Conservation (phyloP, 2,113 vertebrate genomes). For the Cryptotis parvus region DNA sequence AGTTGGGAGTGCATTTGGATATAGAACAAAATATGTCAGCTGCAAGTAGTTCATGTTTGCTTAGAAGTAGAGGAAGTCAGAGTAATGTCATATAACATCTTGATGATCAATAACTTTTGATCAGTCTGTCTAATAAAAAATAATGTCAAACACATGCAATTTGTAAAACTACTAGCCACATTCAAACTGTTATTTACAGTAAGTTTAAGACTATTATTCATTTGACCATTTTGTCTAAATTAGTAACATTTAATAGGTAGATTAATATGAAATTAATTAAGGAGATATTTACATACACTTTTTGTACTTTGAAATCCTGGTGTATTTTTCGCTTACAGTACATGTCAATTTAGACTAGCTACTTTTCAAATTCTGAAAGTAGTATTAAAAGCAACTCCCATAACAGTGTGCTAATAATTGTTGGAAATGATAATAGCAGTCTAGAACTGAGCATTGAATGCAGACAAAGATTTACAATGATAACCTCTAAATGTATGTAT, state of each 20-base stretch:
- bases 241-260: background rate
- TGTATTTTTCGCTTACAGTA: background rate
- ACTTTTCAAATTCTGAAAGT: background rate
- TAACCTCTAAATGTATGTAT: no score
- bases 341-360: background rate
- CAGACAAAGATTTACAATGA: no score
- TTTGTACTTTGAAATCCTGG: background rate
- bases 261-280: slow-evolving; percentile 33
- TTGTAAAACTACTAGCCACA: slow-evolving; percentile 6
- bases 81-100: background rate
- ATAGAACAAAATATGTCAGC: background rate
- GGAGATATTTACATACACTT: background rate
- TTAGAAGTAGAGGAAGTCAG: background rate
- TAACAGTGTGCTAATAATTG: no score
- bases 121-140: background rate
- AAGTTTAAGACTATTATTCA: background rate
- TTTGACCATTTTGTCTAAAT: slow-evolving; percentile 2
- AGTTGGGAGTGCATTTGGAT: background rate
- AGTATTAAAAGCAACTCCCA: background rate
- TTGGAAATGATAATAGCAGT: no score
- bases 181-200: background rate
- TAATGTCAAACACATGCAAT: background rate
- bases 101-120: background rate
- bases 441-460: no score
- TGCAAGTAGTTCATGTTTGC: background rate